phyloP scores from a whole-genome alignment of 2,113 vertebrate genomes.

The Microtus pennsylvanicus region DNA sequence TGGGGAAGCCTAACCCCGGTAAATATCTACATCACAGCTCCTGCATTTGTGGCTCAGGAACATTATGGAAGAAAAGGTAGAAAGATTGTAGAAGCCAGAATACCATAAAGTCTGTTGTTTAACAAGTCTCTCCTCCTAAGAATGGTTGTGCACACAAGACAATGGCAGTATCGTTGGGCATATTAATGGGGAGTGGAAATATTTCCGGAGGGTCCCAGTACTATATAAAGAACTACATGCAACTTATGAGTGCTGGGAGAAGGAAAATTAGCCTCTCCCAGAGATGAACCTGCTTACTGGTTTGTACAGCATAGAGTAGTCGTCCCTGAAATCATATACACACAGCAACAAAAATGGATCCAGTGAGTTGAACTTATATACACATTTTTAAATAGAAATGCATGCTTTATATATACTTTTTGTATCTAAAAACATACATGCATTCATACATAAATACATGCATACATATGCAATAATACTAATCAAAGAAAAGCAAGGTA shows the following conservation, averaged over 20 bases:
- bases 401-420: not conserved
- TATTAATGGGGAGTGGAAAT: not conserved
- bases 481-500: not conserved
- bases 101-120: not conserved
- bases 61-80: not conserved
- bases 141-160: too few species aligned
- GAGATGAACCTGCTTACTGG: not conserved
- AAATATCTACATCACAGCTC: not conserved
- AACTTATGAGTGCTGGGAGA: not conserved
- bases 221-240: not conserved
- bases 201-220: not conserved
- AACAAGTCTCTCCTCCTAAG: not conserved
- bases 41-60: not conserved
- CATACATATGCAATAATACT: not conserved
- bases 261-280: not conserved
- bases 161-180: not conserved
- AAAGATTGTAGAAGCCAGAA: not conserved
- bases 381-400: not conserved
- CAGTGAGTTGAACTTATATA: not conserved
- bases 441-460: too few species aligned
- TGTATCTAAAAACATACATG: too few species aligned
- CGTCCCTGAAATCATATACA: not conserved
- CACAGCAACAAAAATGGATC: not conserved
- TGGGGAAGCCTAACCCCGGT: too few species aligned
- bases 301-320: not conserved